Evolutionary conservation across 2,888 invertebrate species (phyloP).

Genomic region (Dyspetes luteomarginatus): DNA sequence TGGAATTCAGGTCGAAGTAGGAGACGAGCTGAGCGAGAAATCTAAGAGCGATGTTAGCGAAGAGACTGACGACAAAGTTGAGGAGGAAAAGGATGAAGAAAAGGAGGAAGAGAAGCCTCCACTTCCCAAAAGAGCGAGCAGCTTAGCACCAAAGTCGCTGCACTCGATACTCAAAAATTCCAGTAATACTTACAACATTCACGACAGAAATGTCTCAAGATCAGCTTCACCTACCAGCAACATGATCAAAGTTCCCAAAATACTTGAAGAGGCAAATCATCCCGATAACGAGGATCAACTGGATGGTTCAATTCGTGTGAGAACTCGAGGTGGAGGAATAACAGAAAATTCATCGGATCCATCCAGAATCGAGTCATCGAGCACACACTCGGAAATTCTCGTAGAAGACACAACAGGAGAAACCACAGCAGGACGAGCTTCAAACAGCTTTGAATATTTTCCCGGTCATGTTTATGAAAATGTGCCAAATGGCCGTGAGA

Average conservation of each 20-base stretch:
- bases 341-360: constrained; percentile 77
- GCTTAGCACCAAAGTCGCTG: constrained; percentile 71
- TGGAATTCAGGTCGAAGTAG: constrained; percentile 79
- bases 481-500: constrained; percentile 78
- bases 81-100: constrained; percentile 5
- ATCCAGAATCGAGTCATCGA: constrained; percentile 72
- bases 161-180: constrained; percentile 77
- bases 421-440: constrained; percentile 85
- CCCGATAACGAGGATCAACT: constrained; percentile 62
- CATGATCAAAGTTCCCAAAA: neutral
- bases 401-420: constrained; percentile 65
- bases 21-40: constrained; percentile 4
- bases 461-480: constrained; percentile 86
- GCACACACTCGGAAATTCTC: constrained; percentile 25
- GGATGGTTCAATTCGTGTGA: constrained; percentile 66
- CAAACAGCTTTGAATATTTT: constrained; percentile 88
- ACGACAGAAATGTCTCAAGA: constrained; percentile 53
- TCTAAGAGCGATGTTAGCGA: neutral
- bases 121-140: constrained; percentile 77
- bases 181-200: constrained; percentile 75
- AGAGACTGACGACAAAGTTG: neutral
- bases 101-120: constrained; percentile 76
- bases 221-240: neutral
- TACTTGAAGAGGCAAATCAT: neutral
- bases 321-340: constrained; percentile 73